A percentile compares a stretch with the other conserved stretches of the same genome.
These are phyloP conservation scores for Barnardius zonarius DNA, from an alignment of 2,113 vertebrate genomes.

Conservation along the genomic window DNA sequence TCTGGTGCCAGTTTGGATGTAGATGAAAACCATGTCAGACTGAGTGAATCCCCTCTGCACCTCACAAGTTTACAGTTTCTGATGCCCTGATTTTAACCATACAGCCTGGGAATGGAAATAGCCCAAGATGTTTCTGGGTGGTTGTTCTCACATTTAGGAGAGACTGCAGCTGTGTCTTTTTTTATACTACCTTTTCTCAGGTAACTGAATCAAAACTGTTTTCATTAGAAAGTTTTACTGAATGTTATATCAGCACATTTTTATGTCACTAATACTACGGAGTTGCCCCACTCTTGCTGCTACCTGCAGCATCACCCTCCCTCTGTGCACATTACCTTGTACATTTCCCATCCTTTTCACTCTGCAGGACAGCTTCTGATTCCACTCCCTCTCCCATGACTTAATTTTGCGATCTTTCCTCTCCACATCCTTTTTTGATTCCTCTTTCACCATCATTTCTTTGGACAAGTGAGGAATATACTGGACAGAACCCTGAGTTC, in stretches of 20 bases:
- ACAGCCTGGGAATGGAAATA: background rate
- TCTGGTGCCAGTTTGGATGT: background rate
- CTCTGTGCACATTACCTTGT: background rate
- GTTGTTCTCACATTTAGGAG: background rate
- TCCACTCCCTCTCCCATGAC: background rate
- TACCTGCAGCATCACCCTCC: background rate
- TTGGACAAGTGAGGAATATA: background rate
- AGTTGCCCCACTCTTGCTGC: background rate
- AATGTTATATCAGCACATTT: background rate
- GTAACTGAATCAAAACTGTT: background rate
- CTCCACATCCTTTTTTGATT: background rate
- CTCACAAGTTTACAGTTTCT: background rate
- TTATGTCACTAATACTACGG: background rate
- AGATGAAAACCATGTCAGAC: background rate
- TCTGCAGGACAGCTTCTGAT: background rate
- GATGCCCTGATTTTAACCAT: background rate
- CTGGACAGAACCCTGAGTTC: background rate
- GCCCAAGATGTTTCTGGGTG: background rate
- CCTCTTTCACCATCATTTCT: background rate
- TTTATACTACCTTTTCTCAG: background rate
- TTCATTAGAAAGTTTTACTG: background rate
- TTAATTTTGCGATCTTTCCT: background rate
- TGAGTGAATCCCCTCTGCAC: background rate
- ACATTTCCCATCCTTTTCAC: background rate
- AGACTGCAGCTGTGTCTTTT: background rate